Evolutionary conservation across 2,797 vertebrate genomes (phyloP), one percentile per base, ranked within the genome.

Genomic region (Babyrousa celebensis): DNA sequence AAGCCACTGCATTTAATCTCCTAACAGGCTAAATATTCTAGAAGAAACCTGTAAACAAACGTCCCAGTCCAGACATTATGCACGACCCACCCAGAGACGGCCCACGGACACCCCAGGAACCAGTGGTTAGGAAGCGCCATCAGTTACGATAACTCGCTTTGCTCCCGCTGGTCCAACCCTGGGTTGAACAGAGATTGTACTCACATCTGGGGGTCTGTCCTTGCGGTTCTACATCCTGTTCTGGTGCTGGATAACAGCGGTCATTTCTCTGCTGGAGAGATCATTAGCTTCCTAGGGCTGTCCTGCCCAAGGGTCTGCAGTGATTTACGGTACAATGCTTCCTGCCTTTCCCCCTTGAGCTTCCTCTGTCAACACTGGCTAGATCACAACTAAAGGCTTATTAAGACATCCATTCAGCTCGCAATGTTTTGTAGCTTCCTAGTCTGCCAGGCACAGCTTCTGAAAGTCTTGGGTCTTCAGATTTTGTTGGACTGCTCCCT

Each of bases 131-230:
- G 58, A 17, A 87, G 63, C 0, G 7, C 70, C 88, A 83, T 16
- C 54, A 56, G 6, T 56, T 54, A 93, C 43, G 65, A 87, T 12
- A 89, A 96, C 93, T 93, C 29, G 32, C 84, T 93, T 1, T 0
- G 71, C 79, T 43, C 25, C 70, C 20, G 1, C 0, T 63, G 27
- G 89, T 88, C 0, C 77, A 80, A 54, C 54, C 86, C 96, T 93
- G 65, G 14, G 29, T 43, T 36, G 85, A 79, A 94, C 70, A 91
- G 74, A 96, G 94, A 96, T 8, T 0, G 1, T 96, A 96, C 92
- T 98, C 95, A 95, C 97, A 96, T 92, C 54, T 14, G 0, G 56
- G 75, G 60, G 87, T 85, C 74, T 36, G 75, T 71, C 95, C 48
- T 89, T 71, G 52, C 90, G 56, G 36, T 40, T 97, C 23, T 56